A percentile compares a stretch with the other conserved stretches of the same genome.
phyloP scores from a whole-genome alignment of 2,888 invertebrate species.

The Drosophila siamana region DNA sequence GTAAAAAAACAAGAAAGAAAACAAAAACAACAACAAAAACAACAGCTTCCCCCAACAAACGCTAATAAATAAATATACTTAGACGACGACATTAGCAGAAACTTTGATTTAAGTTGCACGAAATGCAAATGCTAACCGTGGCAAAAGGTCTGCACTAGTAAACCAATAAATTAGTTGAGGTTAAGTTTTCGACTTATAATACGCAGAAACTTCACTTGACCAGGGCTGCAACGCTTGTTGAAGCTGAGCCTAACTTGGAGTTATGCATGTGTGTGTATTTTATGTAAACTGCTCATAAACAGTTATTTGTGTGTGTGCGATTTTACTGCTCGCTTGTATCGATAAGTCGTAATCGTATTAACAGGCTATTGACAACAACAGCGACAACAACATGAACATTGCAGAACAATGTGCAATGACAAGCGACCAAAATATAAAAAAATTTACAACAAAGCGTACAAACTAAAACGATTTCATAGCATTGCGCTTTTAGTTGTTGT shows the following conservation, averaged over 20 bases:
- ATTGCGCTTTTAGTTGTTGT: slow-evolving; percentile 43
- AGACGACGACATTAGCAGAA: slow-evolving; percentile 7
- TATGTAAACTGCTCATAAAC: slow-evolving; percentile 12
- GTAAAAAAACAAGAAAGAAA: no score
- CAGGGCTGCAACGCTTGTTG: not conserved
- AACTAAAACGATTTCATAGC: slow-evolving; percentile 43
- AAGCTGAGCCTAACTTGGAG: not conserved
- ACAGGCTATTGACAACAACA: slow-evolving; percentile 22
- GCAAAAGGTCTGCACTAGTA: slow-evolving; percentile 27
- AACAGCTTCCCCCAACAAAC: not conserved
- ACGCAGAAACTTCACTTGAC: not conserved
- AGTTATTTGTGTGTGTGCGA: not conserved
- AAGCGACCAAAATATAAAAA: slow-evolving; percentile 27
- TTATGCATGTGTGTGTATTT: not conserved
- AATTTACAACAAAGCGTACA: slow-evolving; percentile 19
- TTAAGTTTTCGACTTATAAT: not conserved
- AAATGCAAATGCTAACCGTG: slow-evolving; percentile 39
- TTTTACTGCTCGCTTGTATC: slow-evolving; percentile 1
- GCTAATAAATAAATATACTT: not conserved
- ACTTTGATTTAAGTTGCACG: slow-evolving; percentile 6
- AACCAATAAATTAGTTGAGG: slow-evolving; percentile 24
- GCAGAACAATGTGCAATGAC: slow-evolving; percentile 1
- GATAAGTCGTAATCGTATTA: slow-evolving; percentile 35
- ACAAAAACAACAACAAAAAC: not conserved
- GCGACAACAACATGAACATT: not conserved